phyloP scores from a whole-genome alignment of 2,113 vertebrate species.

The Leiothrix lutea region DNA sequence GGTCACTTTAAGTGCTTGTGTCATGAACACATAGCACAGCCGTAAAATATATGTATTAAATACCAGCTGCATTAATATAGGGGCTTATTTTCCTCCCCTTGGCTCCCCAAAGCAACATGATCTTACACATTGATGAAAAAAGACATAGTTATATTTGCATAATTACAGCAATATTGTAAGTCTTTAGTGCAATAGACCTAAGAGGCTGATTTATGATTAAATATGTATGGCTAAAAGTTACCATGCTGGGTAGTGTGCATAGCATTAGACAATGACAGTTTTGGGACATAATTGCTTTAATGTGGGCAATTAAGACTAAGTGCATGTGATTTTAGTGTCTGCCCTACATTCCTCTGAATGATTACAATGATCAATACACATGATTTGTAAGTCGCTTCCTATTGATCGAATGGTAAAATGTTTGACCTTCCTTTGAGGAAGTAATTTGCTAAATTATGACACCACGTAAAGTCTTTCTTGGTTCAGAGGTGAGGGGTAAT shows the following conservation, averaged over 20 bases:
- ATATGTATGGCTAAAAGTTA: slow-evolving; percentile 75
- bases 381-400: slow-evolving; percentile 89
- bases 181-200: slow-evolving; percentile 72
- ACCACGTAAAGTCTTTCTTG: slow-evolving; percentile 64
- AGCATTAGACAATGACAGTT: slow-evolving; percentile 81
- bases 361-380: slow-evolving; percentile 88
- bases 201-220: slow-evolving; percentile 77
- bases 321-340: slow-evolving; percentile 90
- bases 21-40: slow-evolving; percentile 79
- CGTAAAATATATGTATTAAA: slow-evolving; percentile 56
- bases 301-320: slow-evolving; percentile 95
- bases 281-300: slow-evolving; percentile 91
- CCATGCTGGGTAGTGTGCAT: slow-evolving; percentile 70
- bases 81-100: slow-evolving; percentile 51
- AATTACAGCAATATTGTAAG: slow-evolving; percentile 62
- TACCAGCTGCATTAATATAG: slow-evolving; percentile 72
- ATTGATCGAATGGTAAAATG: slow-evolving; percentile 84
- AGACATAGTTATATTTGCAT: slow-evolving; percentile 62
- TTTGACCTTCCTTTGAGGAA: slow-evolving; percentile 84
- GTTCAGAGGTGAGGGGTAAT: slow-evolving; percentile 72
- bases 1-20: slow-evolving; percentile 71
- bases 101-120: slow-evolving; percentile 52
- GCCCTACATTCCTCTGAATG: slow-evolving; percentile 85
- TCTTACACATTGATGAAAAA: slow-evolving; percentile 3
- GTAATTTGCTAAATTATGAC: slow-evolving; percentile 79